phyloP scores from a whole-genome alignment of 2,888 invertebrate genomes.

The Euzetes globulus region DNA sequence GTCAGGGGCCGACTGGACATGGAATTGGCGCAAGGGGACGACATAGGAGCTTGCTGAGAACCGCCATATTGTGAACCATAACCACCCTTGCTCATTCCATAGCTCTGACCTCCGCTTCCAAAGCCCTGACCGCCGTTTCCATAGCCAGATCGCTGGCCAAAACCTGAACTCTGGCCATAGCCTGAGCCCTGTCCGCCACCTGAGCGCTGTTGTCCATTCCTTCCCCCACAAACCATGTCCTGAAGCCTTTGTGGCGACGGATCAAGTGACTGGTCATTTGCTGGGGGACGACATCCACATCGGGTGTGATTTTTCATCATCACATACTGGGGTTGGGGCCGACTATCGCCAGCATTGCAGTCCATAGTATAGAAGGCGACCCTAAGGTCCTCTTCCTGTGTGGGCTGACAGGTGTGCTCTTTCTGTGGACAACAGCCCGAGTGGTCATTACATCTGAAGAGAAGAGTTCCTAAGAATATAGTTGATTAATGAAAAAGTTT shows the following conservation, averaged over 20 bases:
- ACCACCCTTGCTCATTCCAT: no score
- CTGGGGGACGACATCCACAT: constrained; percentile 1
- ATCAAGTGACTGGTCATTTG: not conserved
- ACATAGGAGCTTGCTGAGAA: not conserved
- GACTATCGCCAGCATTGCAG: not conserved
- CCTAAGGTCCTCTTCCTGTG: not conserved
- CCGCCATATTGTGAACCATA: not conserved
- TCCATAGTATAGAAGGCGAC: constrained; percentile 10
- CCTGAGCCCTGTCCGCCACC: not conserved
- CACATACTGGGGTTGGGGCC: not conserved
- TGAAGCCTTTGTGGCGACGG: not conserved
- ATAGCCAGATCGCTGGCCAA: not conserved
- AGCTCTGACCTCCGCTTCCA: not conserved
- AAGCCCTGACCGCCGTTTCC: not conserved
- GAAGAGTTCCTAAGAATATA: constrained; percentile 8
- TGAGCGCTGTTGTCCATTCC: not conserved
- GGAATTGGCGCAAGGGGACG: not conserved
- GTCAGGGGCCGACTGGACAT: not conserved
- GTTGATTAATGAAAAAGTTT: not conserved
- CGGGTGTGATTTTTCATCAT: not conserved
- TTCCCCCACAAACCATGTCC: not conserved
- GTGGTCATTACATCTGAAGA: constrained; percentile 4
- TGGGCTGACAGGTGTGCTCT: constrained; percentile 1
- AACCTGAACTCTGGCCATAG: not conserved
- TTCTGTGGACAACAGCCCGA: constrained; percentile 27